These are phyloP conservation scores for Brachyistius frenatus DNA, from an alignment of 2,113 vertebrate genomes.

Conservation along the genomic window DNA sequence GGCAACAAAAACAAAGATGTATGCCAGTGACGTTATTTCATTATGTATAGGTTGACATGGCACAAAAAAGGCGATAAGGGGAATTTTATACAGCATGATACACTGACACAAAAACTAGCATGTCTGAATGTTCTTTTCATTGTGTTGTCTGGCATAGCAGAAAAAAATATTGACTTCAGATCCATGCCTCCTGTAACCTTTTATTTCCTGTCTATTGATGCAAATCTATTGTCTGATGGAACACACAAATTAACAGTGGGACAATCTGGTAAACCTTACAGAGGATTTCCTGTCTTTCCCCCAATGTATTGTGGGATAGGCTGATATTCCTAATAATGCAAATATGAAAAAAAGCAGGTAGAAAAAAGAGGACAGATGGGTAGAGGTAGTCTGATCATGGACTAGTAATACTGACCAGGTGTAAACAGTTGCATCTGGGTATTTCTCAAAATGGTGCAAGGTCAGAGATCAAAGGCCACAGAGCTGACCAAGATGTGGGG, in stretches of 20 bases:
- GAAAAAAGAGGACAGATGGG: slow-evolving; percentile 16
- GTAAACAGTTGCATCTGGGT: slow-evolving; percentile 14
- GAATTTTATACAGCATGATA: too few relatives aligned
- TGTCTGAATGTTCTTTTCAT: too few relatives aligned
- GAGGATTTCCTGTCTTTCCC: slow-evolving; percentile 26
- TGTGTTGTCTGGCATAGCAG: not conserved
- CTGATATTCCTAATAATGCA: not conserved
- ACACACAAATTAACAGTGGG: not conserved
- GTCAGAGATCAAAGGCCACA: slow-evolving; percentile 54
- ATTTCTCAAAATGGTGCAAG: slow-evolving; percentile 29
- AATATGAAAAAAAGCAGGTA: not conserved
- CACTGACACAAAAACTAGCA: too few relatives aligned
- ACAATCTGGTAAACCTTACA: too few relatives aligned
- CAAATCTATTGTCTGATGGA: not conserved
- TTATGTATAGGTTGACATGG: not conserved
- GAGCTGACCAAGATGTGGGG: slow-evolving; percentile 31
- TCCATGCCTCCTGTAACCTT: not conserved
- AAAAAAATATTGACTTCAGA: too few relatives aligned
- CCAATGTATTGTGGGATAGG: not conserved
- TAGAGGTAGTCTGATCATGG: not conserved
- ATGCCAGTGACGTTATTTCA: not conserved
- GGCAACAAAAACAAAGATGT: not conserved
- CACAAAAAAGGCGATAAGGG: not conserved
- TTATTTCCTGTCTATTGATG: not conserved
- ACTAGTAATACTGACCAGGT: slow-evolving; percentile 28